Evolutionary conservation across 2,797 vertebrate genomes (phyloP), one percentile per base, ranked within the genome.

Genomic region (Streptopelia turtur): DNA sequence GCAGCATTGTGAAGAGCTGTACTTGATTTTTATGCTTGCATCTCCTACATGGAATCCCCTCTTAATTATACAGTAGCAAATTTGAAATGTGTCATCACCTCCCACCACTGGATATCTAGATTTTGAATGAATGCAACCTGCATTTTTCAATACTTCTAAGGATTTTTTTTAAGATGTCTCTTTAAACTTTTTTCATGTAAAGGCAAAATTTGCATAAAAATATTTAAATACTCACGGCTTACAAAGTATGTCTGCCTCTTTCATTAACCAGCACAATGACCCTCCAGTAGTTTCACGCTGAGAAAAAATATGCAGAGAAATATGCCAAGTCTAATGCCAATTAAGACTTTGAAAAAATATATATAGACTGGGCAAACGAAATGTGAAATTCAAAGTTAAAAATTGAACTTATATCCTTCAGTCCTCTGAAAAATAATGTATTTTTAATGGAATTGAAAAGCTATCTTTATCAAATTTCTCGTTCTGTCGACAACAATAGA

Each of bases 101-200:
- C 57, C 13, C 89, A 96, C 86, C 83, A 93, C 71, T 64, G 81
- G 89, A n/a, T 94, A 91, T 53, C 64, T 3, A 92, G 86, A 83
- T 85, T 85, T 87, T 90, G 81, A 95, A 96, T 90, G 68, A 95
- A 93, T 64, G 69, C 45, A 93, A 94, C 92, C 87, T 68, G 64
- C 61, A 25, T 92, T 94, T 89, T 77, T 82, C 55, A 82, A 49
- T 60, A 77, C 22, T 76, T 71, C 35, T 9, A 53, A 65, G 47
- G 71, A 82, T 1, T 10, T 56, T 70, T 83, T 85, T 88, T 18
- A 77, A 82, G 60, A 89, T 20, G 31, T 28, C 39, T 85, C 86
- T 77, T 84, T 79, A 82, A 94, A 82, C n/a, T 41, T 71, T 49
- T 82, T 53, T 61, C 35, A 57, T 17, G 31, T 89, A 80, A 83